Percentiles rank a stretch among this genome's conserved stretches.
Evolutionary conservation across 2,888 invertebrate genomes (phyloP).

Genomic region (Suillia variegata): DNA sequence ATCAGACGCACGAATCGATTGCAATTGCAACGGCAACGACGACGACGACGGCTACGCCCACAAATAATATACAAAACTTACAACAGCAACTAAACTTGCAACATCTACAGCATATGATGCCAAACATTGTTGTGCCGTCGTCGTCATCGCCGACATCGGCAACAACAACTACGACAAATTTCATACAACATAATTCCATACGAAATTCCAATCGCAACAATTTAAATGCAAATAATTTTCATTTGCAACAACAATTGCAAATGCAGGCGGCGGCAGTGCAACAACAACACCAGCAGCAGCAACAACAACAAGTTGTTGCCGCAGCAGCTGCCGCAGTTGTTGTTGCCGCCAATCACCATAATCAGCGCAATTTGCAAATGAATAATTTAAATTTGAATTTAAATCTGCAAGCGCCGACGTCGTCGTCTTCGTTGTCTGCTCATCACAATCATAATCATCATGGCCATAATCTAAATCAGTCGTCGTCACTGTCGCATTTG

Average conservation of each 20-base stretch:
- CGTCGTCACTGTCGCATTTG: conserved; percentile 62
- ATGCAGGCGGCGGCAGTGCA: conserved; percentile 45
- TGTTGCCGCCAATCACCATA: conserved; percentile 44
- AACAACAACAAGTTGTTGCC: conserved; percentile 45
- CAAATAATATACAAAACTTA: conserved; percentile 43
- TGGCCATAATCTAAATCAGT: conserved; percentile 56
- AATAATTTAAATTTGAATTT: conserved; percentile 54
- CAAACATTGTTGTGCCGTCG: conserved; percentile 19
- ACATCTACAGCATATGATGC: conserved; percentile 29
- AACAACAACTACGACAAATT: conserved; percentile 40
- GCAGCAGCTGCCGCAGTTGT: conserved; percentile 54
- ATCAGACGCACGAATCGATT: conserved; percentile 51
- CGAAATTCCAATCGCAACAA: conserved; percentile 57
- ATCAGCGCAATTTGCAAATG: conserved; percentile 51
- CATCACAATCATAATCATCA: conserved; percentile 45
- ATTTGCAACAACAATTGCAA: conserved; percentile 46
- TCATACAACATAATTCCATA: conserved; percentile 56
- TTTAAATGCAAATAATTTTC: conserved; percentile 48
- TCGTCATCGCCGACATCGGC: conserved; percentile 26
- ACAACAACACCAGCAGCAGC: conserved; percentile 52
- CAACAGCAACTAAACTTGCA: conserved; percentile 39
- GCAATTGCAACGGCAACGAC: conserved; percentile 37
- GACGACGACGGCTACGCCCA: conserved; percentile 26
- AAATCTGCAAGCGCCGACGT: conserved; percentile 39
- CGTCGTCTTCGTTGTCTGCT: no score